Evolutionary conservation across 2,113 vertebrate genomes (phyloP), one percentile per base, ranked within the genome.

Genomic region (Excalfactoria chinensis): DNA sequence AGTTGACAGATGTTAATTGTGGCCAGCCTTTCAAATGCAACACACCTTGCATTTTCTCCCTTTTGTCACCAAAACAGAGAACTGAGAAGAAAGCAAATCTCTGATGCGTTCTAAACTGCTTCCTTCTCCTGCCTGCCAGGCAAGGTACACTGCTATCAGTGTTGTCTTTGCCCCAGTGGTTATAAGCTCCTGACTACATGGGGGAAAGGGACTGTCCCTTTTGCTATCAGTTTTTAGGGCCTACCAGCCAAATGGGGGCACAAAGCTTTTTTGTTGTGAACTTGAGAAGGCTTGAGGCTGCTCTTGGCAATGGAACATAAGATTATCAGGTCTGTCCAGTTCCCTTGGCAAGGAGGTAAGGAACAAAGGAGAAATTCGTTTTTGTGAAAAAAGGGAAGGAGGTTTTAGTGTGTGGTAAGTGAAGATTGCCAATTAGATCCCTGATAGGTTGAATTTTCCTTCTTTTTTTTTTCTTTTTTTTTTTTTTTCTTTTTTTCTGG

Each of bases 361-460:
- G n/a, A 86, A 58, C 0, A 1, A 72, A 94, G 17, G 34, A 71
- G 49, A 58, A 84, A 68, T 8, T 35, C 7, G 15, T 73, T 80
- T 3, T 2, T 53, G 13, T 26, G 23, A 78, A 85, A 83, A 74
- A 26, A 0, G 28, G 17, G 17, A 35, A 83, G 55, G 21, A 73
- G 3, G 21, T 34, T 59, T 5, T 53, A 60, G 74, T 37, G 22
- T 67, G 67, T 87, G 43, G 22, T 92, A 59, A 55, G 44, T 6
- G 56, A 72, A 40, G 21, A 22, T 44, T 89, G 51, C 25, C 67
- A 41, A 68, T 25, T 71, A 34, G 19, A 64, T 68, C 40, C 40
- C 43, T 6, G 68, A 80, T 91, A 89, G 43, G 84, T 28, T 92
- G 71, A 77, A 83, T 77, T 95, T 96, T 92, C 86, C 68, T 25